Percentiles rank a stretch among this genome's conserved stretches.
Evolutionary conservation across 2,888 invertebrate genomes (phyloP).

Genomic region (Tenthredo livida): DNA sequence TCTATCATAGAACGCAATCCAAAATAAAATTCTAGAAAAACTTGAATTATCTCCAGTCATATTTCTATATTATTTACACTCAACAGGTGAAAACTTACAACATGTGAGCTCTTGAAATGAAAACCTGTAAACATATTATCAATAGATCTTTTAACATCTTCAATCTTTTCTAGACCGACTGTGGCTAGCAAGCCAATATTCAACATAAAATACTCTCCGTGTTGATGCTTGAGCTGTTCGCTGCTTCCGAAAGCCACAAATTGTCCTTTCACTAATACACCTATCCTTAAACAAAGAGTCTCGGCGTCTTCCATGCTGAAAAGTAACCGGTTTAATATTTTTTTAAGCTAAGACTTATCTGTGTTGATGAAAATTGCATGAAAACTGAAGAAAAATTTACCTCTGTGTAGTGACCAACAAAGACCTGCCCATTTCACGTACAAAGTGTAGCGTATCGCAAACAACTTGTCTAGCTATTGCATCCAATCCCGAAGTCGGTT

Average conservation of each 20-base stretch:
- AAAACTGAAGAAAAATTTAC: slow-evolving; percentile 35
- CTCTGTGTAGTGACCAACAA: slow-evolving; percentile 60
- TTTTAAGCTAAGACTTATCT: neutral
- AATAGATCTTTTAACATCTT: slow-evolving; percentile 56
- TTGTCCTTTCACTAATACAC: slow-evolving; percentile 59
- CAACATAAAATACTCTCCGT: slow-evolving; percentile 57
- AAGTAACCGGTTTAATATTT: neutral
- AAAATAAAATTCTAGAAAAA: neutral
- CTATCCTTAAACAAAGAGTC: slow-evolving; percentile 60
- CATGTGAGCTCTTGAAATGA: slow-evolving; percentile 56
- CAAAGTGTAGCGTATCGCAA: slow-evolving; percentile 59
- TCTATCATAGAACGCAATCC: neutral
- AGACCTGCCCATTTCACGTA: slow-evolving; percentile 60
- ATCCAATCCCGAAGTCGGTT: slow-evolving; percentile 61
- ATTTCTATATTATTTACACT: neutral
- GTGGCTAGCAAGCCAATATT: slow-evolving; percentile 56
- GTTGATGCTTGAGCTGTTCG: slow-evolving; percentile 57
- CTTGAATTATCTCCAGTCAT: neutral
- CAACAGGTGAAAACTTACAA: slow-evolving; percentile 51
- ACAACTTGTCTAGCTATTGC: slow-evolving; percentile 59
- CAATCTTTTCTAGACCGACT: slow-evolving; percentile 42
- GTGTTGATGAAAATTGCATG: neutral
- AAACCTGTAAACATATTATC: slow-evolving; percentile 55
- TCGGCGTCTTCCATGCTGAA: slow-evolving; percentile 60
- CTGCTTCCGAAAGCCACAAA: slow-evolving; percentile 58